Conservation (phyloP, 2,113 vertebrate species). For the Alexandromys fortis region DNA sequence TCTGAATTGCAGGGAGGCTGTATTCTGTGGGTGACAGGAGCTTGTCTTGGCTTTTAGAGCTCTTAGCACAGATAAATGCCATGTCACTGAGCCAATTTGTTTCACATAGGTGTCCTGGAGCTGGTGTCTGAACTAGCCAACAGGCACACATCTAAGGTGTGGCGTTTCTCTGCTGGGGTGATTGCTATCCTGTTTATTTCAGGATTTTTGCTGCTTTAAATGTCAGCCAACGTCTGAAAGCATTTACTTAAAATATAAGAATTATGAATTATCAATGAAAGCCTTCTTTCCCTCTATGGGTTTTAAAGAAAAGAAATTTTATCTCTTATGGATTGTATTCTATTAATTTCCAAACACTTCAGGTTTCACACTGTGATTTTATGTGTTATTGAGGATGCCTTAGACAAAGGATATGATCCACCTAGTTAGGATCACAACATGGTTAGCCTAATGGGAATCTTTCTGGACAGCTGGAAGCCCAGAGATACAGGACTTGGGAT, state of each 20-base stretch:
- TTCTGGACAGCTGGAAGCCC: background rate
- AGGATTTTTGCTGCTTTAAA: background rate
- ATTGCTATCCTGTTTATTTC: constrained; percentile 12
- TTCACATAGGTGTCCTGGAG: background rate
- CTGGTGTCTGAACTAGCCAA: background rate
- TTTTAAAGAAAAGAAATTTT: constrained; percentile 9
- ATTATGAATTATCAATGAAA: background rate
- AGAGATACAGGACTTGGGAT: rapidly evolving
- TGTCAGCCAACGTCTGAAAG: constrained; percentile 9
- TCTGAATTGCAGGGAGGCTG: background rate
- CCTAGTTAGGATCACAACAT: rapidly evolving
- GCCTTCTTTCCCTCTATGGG: background rate
- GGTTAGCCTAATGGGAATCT: background rate
- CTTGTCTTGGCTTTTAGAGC: constrained; percentile 41
- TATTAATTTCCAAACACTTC: background rate
- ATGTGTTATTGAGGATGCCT: background rate
- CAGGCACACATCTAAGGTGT: background rate
- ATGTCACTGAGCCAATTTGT: background rate
- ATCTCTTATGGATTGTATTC: background rate
- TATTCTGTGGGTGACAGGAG: background rate
- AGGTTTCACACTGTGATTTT: background rate
- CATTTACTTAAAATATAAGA: background rate
- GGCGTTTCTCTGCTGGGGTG: background rate
- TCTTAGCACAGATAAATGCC: background rate
- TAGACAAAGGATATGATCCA: background rate